A percentile compares a stretch with the other conserved stretches of the same genome.
phyloP scores from a whole-genome alignment of 2,113 vertebrate genomes.

The Delphinapterus leucas region DNA sequence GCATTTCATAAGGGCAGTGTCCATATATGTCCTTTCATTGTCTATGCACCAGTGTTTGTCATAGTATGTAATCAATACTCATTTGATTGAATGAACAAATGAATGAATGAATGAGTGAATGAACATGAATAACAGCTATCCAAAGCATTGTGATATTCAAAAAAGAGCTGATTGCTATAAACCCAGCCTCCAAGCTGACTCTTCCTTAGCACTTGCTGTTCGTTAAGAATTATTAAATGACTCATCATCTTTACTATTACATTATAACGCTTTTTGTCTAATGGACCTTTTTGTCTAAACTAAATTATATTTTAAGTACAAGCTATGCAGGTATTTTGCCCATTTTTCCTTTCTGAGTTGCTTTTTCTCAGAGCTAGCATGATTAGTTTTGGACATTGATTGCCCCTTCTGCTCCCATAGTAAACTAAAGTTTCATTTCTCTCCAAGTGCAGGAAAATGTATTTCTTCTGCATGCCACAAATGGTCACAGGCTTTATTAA shows the following conservation, averaged over 20 bases:
- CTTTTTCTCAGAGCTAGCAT: constrained; percentile 61
- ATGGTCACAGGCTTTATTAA: not conserved
- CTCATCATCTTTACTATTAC: constrained; percentile 63
- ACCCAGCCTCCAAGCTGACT: not conserved
- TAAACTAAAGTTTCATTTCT: not conserved
- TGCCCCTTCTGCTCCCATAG: constrained; percentile 50
- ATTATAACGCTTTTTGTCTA: constrained; percentile 45
- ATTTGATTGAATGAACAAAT: not conserved
- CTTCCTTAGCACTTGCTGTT: constrained; percentile 63
- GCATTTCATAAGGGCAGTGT: not conserved
- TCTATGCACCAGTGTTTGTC: not conserved
- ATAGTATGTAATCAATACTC: not conserved
- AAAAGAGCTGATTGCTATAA: not conserved
- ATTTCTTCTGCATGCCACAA: not conserved
- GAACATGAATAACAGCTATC: not conserved
- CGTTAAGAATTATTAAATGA: constrained; percentile 61
- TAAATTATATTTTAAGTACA: constrained; percentile 66
- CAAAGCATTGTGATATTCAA: not conserved
- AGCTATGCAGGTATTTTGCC: constrained; percentile 73
- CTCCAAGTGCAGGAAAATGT: not conserved
- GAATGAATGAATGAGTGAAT: not conserved
- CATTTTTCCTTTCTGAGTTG: constrained; percentile 60
- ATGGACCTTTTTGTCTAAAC: constrained; percentile 61
- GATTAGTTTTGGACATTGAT: constrained; percentile 60
- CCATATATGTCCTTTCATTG: not conserved